Evolutionary conservation across 1,140 invertebrate genomes (phyloP), one percentile per base, ranked within the genome.

Genomic region (Magallana ariakensis): DNA sequence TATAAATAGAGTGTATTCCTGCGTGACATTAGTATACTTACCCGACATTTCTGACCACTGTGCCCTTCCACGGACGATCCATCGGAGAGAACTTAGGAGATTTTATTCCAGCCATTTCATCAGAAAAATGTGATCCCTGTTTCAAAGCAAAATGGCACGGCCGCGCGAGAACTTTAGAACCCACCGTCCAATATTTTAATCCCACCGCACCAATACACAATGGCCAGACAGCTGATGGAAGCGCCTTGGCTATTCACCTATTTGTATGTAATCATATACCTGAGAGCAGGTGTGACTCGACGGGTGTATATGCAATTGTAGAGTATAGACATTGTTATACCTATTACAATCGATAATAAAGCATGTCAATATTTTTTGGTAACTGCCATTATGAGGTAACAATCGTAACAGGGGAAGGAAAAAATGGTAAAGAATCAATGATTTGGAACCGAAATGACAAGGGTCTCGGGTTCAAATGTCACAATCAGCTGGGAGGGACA

Each of bases 311-410:
- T 46, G 33, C 33, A 46, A 46, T 46, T 46, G 33, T 46, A 46
- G 33, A 46, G 0, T 46, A 46, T 46, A 46, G 33, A 46, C 33
- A 46, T 46, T 46, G 33, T 46, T 46, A 46, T 46, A 5, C 58
- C 58, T 26, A 26, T 75, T 26, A 75, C 22, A 10, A 75, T 75
- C 66, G 26, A 75, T 75, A 75, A 75, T 75, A 13, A 75, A 60
- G n/a, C n/a, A 11, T 26, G 66, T 75, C 66, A 33, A 75, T 75
- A 26, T 75, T 26, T 75, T 46, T 46, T 26, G 13, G 8, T 26
- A 26, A 75, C 33, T 26, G 33, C 19, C 16, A n/a, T 75, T 33
- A 75, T 19, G 66, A 22, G 13, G 22, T 75, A 33, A 26, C 22
- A 75, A 75, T 75, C 22, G 15, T 1, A 10, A 75, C 11, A 13